Evolutionary conservation across 2,888 invertebrate species (phyloP).

Genomic region (Alviniconcha strummeri): DNA sequence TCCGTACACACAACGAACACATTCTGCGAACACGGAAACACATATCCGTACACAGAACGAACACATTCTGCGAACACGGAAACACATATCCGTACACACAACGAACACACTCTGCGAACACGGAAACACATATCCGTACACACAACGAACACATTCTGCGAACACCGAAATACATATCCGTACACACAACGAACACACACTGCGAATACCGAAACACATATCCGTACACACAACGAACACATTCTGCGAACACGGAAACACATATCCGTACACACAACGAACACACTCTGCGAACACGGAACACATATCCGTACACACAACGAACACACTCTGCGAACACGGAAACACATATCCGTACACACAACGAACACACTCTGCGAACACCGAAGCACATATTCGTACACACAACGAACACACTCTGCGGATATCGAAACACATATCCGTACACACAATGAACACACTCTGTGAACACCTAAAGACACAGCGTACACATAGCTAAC

Average conservation of each 20-base stretch:
- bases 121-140: neutral
- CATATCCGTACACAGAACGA: constrained; percentile 1
- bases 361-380: neutral
- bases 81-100: neutral
- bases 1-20: neutral
- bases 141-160: too few species aligned
- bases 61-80: neutral
- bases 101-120: neutral
- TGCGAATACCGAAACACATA: too few species aligned
- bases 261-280: too few species aligned
- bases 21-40: neutral
- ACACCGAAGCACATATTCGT: neutral
- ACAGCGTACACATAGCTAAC: neutral
- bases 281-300: neutral
- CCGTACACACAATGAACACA: neutral
- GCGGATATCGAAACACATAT: neutral
- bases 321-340: neutral
- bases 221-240: too few species aligned
- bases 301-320: neutral
- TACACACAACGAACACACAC: too few species aligned
- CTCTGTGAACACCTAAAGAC: neutral
- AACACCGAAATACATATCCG: too few species aligned
- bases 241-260: too few species aligned
- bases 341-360: neutral
- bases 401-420: neutral